Conservation (phyloP, 2,113 vertebrate genomes). For the Pristiophorus japonicus region DNA sequence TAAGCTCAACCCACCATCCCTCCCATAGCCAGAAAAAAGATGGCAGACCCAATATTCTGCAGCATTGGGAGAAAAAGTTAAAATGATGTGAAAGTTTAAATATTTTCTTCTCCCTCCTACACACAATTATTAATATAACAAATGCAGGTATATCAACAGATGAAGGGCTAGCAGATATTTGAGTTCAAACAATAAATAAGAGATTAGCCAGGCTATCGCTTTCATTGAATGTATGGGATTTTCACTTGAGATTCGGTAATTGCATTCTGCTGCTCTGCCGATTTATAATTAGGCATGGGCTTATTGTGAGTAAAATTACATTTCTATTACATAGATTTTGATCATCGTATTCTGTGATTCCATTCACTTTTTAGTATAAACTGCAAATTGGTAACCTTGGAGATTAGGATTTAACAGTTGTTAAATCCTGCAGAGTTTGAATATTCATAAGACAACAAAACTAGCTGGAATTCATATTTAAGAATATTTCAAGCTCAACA, state of each 20-base stretch:
- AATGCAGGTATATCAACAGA: background rate
- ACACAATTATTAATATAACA: background rate
- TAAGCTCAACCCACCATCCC: background rate
- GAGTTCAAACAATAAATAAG: background rate
- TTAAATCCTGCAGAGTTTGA: background rate
- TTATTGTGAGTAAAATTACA: background rate
- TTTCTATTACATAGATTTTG: background rate
- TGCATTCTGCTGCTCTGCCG: background rate
- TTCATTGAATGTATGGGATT: background rate
- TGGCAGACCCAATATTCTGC: background rate
- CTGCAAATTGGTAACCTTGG: background rate
- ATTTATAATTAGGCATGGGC: no score
- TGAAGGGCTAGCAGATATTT: background rate
- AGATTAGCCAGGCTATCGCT: background rate
- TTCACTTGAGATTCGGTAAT: background rate
- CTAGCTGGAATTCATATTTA: background rate
- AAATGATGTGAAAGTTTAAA: background rate
- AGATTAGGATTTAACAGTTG: background rate
- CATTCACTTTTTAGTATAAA: background rate
- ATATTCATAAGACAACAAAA: background rate
- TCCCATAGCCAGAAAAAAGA: background rate
- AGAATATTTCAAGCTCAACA: background rate
- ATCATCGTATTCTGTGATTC: background rate
- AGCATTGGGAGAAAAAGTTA: background rate
- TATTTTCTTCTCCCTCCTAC: background rate